Evolutionary conservation across 2,113 vertebrate genomes (phyloP).

Genomic region (Corapipo altera): DNA sequence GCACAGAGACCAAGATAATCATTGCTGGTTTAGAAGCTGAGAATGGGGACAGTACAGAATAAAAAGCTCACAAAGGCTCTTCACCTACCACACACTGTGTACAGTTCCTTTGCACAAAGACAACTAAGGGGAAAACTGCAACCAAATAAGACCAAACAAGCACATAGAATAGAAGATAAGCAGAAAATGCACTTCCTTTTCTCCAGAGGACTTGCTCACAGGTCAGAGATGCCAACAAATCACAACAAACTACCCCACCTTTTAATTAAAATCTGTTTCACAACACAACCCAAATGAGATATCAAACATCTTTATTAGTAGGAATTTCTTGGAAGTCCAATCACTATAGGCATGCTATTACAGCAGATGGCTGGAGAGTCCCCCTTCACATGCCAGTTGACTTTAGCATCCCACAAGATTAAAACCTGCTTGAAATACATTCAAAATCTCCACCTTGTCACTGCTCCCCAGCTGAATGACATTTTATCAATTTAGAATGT

Average conservation of each 20-base stretch:
- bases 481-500: neutral
- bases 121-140: neutral
- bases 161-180: rapidly evolving
- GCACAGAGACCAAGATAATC: neutral
- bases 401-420: neutral
- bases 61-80: neutral
- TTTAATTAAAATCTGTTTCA: neutral
- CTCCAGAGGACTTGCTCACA: neutral
- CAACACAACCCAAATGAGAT: neutral
- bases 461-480: neutral
- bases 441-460: neutral
- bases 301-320: neutral
- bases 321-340: neutral
- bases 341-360: neutral
- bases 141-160: neutral
- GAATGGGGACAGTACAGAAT: neutral
- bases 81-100: neutral
- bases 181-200: neutral
- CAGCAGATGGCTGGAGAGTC: neutral
- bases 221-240: neutral
- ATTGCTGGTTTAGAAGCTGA: neutral
- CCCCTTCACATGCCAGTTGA: neutral
- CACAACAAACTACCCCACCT: neutral
- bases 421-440: neutral
- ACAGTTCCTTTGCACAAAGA: neutral